A percentile compares a stretch with the other conserved stretches of the same genome.
Evolutionary conservation across 2,888 invertebrate genomes (phyloP).

Genomic region (Sinohyriopsis cumingii): DNA sequence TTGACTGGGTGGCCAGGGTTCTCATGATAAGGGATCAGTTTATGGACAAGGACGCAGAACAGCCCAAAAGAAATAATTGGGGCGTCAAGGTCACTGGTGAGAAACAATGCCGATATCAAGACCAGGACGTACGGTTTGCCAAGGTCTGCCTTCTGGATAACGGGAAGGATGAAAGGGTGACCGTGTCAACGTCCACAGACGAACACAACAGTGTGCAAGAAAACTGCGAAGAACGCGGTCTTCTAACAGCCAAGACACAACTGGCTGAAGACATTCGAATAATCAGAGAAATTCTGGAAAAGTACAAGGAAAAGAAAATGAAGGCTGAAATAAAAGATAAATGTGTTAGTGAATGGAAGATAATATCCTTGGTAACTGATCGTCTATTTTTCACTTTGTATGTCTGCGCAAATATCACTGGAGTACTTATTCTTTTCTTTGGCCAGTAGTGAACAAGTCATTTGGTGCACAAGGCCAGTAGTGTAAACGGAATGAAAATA

Average conservation of each 20-base stretch:
- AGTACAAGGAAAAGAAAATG: constrained; percentile 59
- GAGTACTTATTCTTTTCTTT: constrained; percentile 61
- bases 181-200: constrained; percentile 3
- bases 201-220: constrained; percentile 5
- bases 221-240: constrained; percentile 10
- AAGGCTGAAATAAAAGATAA: constrained; percentile 59
- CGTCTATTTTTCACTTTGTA: constrained; percentile 64
- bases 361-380: constrained; percentile 66
- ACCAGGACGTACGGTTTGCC: constrained; percentile 30
- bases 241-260: constrained; percentile 5
- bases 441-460: constrained; percentile 20
- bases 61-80: constrained; percentile 29
- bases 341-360: constrained; percentile 63
- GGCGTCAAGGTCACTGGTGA: constrained; percentile 16
- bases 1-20: constrained; percentile 53
- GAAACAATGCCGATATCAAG: constrained; percentile 16
- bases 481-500: too few relatives aligned
- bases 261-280: constrained; percentile 51
- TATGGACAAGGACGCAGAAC: constrained; percentile 46
- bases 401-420: constrained; percentile 57
- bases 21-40: constrained; percentile 52
- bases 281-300: constrained; percentile 64
- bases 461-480: too few relatives aligned
- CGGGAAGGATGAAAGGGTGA: constrained; percentile 41
- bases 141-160: constrained; percentile 50